Base-by-base conservation (phyloP, 2,113 vertebrate species). In the Megaceryle torquata region DNA sequence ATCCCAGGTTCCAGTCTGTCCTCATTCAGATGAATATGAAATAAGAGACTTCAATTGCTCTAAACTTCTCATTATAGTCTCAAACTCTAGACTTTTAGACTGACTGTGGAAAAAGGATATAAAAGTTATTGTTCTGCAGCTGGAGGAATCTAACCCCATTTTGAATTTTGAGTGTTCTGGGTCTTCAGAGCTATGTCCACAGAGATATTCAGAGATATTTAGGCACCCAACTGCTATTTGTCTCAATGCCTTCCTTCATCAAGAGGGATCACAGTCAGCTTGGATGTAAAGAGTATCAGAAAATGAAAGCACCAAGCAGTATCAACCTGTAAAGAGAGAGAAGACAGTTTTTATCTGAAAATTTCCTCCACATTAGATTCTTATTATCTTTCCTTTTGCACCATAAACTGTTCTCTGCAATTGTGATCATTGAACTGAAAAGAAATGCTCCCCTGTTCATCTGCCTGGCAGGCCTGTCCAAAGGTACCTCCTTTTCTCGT, bases 331-430 rank as follows among this genome's bases (percentile, higher is more conserved):
- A 48, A 78, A 86, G 88, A 93, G 78, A 63, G 41, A 60, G 60
- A 29, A 93, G 83, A 63, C 75, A 63, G 80, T 86, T 90, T 64
- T 88, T 92, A 88, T 75, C 82, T 83, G 82, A 88, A 91, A 88
- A 86, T 79, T 95, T 95, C 61, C 50, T 86, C 35, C 74, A 69
- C 65, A 54, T 88, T 91, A 75, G 37, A 37, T 91, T 90, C 88
- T 72, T 91, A 60, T 57, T 96, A 88, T 93, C 76, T 90, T 94
- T 96, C 64, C 46, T 94, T 82, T 96, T 95, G 29, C 76, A 81
- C 72, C 60, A 75, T 93, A 80, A 91, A 76, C 69, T 60, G 33
- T 76, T 94, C 65, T 2, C 33, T 90, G 56, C 60, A 88, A 90
- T 85, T 96, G 82, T 90, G 57, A 60, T 89, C 82, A 67, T 91